Conservation (phyloP, 2,888 invertebrate genomes). For the Masnerella sp. region DNA sequence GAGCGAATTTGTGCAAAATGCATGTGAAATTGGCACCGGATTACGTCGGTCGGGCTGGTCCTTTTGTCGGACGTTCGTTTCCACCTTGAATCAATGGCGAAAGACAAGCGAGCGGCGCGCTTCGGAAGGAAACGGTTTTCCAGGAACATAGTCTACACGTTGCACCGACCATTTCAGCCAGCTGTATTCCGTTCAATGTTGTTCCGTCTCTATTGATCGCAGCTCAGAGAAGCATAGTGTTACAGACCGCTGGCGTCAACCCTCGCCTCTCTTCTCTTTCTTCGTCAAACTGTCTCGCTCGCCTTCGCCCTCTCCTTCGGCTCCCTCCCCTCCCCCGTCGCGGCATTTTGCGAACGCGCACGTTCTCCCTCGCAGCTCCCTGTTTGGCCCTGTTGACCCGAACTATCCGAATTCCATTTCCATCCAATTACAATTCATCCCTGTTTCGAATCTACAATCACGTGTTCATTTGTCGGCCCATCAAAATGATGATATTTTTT, state of each 20-base stretch:
- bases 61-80: constrained; percentile 38
- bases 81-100: constrained; percentile 49
- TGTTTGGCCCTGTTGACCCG: constrained; percentile 62
- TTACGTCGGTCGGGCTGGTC: constrained; percentile 24
- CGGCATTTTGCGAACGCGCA: constrained; percentile 37
- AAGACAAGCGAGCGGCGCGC: constrained; percentile 40
- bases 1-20: constrained; percentile 39
- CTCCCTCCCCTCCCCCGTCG: constrained; percentile 18
- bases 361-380: constrained; percentile 13
- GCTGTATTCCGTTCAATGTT: constrained; percentile 71
- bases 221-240: constrained; percentile 74
- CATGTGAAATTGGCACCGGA: constrained; percentile 46
- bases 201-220: constrained; percentile 75
- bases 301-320: constrained; percentile 38
- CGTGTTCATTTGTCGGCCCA: constrained; percentile 65
- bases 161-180: constrained; percentile 69
- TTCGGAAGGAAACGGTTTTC: constrained; percentile 62
- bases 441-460: constrained; percentile 68
- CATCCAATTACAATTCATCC: constrained; percentile 74
- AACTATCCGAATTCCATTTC: constrained; percentile 73
- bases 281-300: constrained; percentile 56
- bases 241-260: constrained; percentile 75
- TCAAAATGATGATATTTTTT: constrained; percentile 63
- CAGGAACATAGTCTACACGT: constrained; percentile 63
- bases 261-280: constrained; percentile 62